Evolutionary conservation across 2,113 vertebrate genomes (phyloP).

Genomic region (Calcarius ornatus): DNA sequence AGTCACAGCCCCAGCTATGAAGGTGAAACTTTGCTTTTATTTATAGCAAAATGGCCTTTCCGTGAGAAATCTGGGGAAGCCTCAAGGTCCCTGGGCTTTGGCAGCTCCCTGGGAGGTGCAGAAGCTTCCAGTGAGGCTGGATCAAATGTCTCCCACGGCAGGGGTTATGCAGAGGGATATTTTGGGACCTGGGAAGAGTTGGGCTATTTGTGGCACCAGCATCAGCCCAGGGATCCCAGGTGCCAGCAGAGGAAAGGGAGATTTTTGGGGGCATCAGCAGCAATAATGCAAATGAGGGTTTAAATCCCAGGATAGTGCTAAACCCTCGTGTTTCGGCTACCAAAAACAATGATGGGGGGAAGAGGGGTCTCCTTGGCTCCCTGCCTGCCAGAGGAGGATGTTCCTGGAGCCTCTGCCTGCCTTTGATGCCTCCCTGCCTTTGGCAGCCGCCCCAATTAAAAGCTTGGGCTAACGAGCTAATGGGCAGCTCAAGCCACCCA

Average conservation of each 20-base stretch:
- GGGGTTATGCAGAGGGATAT: neutral
- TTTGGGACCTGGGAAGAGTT: neutral
- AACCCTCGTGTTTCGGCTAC: neutral
- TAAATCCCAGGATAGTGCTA: accelerated
- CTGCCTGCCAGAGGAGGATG: neutral
- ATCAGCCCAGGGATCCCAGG: neutral
- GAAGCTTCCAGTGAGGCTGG: neutral
- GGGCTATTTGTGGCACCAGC: neutral
- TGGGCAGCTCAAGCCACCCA: neutral
- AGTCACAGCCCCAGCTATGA: neutral
- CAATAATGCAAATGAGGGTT: neutral
- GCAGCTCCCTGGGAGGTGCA: neutral
- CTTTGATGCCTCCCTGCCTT: neutral
- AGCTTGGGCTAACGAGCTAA: neutral
- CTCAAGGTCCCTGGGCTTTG: neutral
- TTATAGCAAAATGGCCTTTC: neutral
- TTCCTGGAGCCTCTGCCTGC: neutral
- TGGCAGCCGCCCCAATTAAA: neutral
- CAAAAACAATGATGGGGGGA: neutral
- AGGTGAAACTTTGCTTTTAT: neutral
- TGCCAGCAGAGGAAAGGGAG: neutral
- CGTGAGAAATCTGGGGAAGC: neutral
- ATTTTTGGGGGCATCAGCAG: neutral
- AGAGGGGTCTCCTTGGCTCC: neutral
- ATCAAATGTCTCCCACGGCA: neutral